Evolutionary conservation across 2,113 vertebrate genomes (phyloP), one percentile per base, ranked within the genome.

Genomic region (Mastomys coucha): DNA sequence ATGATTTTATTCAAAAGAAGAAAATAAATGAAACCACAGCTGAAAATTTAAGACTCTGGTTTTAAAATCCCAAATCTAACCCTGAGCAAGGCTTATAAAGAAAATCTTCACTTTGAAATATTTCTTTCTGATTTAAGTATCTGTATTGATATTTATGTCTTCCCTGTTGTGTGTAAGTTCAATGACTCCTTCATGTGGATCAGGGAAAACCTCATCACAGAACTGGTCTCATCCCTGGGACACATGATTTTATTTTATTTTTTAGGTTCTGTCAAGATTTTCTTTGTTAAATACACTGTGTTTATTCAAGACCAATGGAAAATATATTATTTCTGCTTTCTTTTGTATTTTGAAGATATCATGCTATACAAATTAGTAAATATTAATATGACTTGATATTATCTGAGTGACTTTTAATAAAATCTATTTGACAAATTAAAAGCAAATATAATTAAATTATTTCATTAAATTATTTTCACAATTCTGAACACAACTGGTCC

Each of bases 1-100:
- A 94, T 92, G 63, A 45, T 93, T 96, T 90, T 88, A 49, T 94
- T 91, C 33, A 72, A 56, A 56, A 89, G 80, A 82, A 93, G 87
- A 73, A 33, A 95, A 89, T 16, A 93, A 96, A 91, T 65, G 58
- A 95, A 95, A 75, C 24, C 60, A 78, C 36, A 93, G 31, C 36
- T 78, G 22, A 33, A n/a, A 76, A 11, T 82, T 89, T 53, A 53
- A 82, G 80, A 75, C 20, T 82, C 26, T 84, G 4, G 75, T 36
- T 96, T 95, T 84, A 45, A 95, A 95, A 75, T 49, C 13, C 42
- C 22, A 63, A 63, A 63, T 60, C 13, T 42, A 88, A n/a, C 33
- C 17, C 7, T 76, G 84, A 95, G 65, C 20, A 93, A 80, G 92
- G 58, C n/a, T 84, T n/a, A 89, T 49, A 94, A 96, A 28, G 24